A percentile compares a stretch with the other conserved stretches of the same genome.
These are phyloP conservation scores for Spermophilus dauricus DNA, from an alignment of 2,113 vertebrate species.

Conservation along the genomic window DNA sequence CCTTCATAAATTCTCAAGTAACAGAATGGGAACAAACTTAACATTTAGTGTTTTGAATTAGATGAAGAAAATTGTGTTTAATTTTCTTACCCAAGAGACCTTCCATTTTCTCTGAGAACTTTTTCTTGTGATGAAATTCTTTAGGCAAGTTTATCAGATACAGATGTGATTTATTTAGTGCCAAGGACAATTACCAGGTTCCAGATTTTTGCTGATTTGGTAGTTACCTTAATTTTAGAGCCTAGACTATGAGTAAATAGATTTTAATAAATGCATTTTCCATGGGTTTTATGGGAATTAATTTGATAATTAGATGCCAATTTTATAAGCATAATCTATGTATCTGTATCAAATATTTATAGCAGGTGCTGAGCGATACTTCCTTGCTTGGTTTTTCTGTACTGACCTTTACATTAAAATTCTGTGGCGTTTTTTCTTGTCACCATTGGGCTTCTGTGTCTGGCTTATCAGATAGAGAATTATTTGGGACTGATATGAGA, in stretches of 20 bases:
- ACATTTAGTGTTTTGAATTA: slow-evolving; percentile 78
- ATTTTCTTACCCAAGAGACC: slow-evolving; percentile 79
- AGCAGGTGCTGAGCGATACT: not conserved
- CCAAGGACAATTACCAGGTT: slow-evolving; percentile 69
- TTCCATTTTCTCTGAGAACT: slow-evolving; percentile 76
- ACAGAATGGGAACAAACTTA: slow-evolving; percentile 48
- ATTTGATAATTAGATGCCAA: slow-evolving; percentile 42
- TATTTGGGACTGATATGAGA: not conserved
- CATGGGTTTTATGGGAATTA: slow-evolving; percentile 32
- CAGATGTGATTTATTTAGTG: slow-evolving; percentile 79
- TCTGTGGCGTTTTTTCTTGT: not conserved
- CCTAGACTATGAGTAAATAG: slow-evolving; percentile 6
- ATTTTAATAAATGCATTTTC: slow-evolving; percentile 62
- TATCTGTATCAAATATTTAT: not conserved
- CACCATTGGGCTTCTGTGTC: not conserved
- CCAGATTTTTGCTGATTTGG: slow-evolving; percentile 64
- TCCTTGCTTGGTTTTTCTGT: not conserved
- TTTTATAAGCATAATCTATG: not conserved
- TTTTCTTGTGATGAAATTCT: slow-evolving; percentile 76
- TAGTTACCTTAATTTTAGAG: slow-evolving; percentile 63
- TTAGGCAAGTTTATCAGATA: slow-evolving; percentile 74
- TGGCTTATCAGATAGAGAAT: slow-evolving; percentile 18
- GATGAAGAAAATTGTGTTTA: slow-evolving; percentile 77
- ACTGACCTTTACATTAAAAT: not conserved
- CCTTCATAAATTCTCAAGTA: slow-evolving; percentile 63